Percentiles rank a stretch among this genome's conserved stretches.
Conservation (phyloP, 1,140 invertebrate genomes). For the Drosophila subobscura region DNA sequence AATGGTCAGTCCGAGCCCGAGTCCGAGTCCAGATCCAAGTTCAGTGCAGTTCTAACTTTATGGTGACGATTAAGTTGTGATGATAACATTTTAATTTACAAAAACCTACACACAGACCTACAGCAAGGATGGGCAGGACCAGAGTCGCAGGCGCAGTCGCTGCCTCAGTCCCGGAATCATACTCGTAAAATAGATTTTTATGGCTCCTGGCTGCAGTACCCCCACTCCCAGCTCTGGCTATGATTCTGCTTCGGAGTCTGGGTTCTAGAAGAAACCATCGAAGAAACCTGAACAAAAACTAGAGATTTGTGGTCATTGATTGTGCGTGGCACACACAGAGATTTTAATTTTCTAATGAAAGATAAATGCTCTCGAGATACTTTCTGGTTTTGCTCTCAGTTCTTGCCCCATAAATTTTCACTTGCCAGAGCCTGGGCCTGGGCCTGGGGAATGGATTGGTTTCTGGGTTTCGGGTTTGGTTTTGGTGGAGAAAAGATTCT, state of each 20-base stretch:
- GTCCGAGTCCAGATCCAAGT: slow-evolving; percentile 12
- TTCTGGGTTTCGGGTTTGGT: slow-evolving; percentile 7
- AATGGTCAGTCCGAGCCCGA: slow-evolving; percentile 45
- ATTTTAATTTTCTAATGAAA: slow-evolving; percentile 80
- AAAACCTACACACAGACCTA: slow-evolving; percentile 37
- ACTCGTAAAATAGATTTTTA: slow-evolving; percentile 55
- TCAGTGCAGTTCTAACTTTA: slow-evolving; percentile 42
- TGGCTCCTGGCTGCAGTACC: slow-evolving; percentile 34
- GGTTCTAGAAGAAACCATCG: slow-evolving; percentile 21
- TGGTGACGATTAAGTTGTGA: slow-evolving; percentile 74
- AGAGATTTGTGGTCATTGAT: slow-evolving; percentile 79
- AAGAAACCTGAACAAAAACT: slow-evolving; percentile 37
- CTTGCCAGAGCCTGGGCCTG: slow-evolving; percentile 31
- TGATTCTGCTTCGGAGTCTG: slow-evolving; percentile 4
- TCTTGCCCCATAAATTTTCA: slow-evolving; percentile 61
- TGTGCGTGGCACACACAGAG: slow-evolving; percentile 67
- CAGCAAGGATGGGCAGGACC: slow-evolving; percentile 61
- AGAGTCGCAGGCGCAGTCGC: slow-evolving; percentile 6
- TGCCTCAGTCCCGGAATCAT: slow-evolving; percentile 38
- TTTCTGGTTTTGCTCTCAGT: slow-evolving; percentile 37
- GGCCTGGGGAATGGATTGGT: slow-evolving; percentile 25
- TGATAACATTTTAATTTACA: slow-evolving; percentile 79
- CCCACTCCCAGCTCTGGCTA: not conserved
- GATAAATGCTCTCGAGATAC: slow-evolving; percentile 67
- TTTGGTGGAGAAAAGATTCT: slow-evolving; percentile 3